Evolutionary conservation across 2,113 vertebrate species (phyloP), one percentile per base, ranked within the genome.

Genomic region (Cololabis saira): DNA sequence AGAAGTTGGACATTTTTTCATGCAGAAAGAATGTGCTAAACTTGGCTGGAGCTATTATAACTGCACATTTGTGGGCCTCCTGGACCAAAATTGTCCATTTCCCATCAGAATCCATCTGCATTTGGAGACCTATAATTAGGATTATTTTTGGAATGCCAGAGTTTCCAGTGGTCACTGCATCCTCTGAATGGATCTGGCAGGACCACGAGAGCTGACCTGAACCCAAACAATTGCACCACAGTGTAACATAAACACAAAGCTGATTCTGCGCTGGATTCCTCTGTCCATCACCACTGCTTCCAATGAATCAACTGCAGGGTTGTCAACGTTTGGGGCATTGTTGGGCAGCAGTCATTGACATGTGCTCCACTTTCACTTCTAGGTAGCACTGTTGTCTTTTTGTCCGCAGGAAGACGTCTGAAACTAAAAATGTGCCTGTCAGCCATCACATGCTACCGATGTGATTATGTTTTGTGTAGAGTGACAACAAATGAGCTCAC

Each of bases 81-180:
- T 81, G 84, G 81, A 83, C 78, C 78, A 56, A 83, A 86, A 85
- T 80, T 62, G 80, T 85, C 63, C 83, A 83, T 86, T 90, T 87
- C 86, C 84, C 78, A 87, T 87, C 81, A 84, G 78, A 84, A 74
- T 85, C 74, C 78, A 67, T 82, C 72, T 70, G 64, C 78, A 65
- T 82, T 70, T 70, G 64, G 61, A 82, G 87, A 85, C 87, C 83
- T 91, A 86, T 87, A 92, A 92, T 92, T 92, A 90, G 69, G 82
- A 83, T 88, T 93, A 93, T 93, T 93, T 92, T 88, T 75, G 74
- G 90, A 85, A 76, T 37, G 14, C 58, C 69, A 76, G 78, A 82
- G 59, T 79, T 82, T 83, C 78, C 72, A 89, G 87, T 91, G 90
- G 90, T 86, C 86, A 89, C 78, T 88, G 83, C 70, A 85, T 85